Percentiles rank a stretch among this genome's conserved stretches.
These are phyloP conservation scores for Aspidoscelis tigris DNA, from an alignment of 2,113 vertebrate species.

Conservation along the genomic window DNA sequence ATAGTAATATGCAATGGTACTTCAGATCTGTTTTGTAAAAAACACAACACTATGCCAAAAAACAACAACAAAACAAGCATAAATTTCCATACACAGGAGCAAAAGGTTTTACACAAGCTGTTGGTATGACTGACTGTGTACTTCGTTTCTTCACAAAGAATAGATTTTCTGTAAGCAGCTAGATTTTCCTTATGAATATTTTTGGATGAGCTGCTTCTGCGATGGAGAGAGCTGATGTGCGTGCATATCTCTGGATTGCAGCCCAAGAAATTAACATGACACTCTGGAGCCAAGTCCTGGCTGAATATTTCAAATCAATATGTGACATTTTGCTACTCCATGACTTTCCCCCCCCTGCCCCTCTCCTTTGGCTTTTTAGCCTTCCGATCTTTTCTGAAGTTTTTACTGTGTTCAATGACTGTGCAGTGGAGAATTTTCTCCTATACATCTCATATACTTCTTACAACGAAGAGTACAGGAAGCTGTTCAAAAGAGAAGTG, in stretches of 20 bases:
- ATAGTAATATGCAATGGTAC: background rate
- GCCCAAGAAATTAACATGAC: slow-evolving; percentile 3
- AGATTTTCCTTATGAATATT: background rate
- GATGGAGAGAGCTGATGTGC: background rate
- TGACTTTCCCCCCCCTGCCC: background rate
- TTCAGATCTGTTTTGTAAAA: background rate
- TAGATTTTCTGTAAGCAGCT: background rate
- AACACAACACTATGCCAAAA: background rate
- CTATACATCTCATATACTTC: background rate
- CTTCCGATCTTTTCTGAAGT: background rate
- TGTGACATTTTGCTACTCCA: background rate
- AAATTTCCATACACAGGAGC: background rate
- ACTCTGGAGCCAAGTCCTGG: background rate
- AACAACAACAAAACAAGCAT: too few relatives aligned
- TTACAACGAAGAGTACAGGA: background rate
- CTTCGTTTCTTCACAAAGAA: background rate
- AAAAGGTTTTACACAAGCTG: too few relatives aligned
- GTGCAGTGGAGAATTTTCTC: too few relatives aligned
- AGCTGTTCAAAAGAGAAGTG: background rate
- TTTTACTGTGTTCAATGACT: background rate
- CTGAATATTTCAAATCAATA: background rate
- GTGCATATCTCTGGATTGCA: background rate
- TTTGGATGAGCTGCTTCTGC: background rate
- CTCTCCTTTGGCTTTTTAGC: background rate
- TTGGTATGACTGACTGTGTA: too few relatives aligned